phyloP scores from a whole-genome alignment of 64 coral and sea anemone genomes.

The Platygyra sinensis region DNA sequence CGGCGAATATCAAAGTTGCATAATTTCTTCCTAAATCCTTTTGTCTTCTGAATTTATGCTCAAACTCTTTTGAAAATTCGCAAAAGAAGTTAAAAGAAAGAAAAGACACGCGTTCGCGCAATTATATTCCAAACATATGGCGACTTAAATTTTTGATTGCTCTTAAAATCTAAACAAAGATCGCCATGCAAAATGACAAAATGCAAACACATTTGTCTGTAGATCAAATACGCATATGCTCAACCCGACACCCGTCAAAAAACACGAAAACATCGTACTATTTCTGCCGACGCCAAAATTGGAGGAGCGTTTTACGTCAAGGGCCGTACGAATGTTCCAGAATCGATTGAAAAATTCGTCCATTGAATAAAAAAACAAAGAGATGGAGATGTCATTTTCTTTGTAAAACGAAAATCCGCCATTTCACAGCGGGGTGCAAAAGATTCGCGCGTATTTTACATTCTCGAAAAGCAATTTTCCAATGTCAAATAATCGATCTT shows the following conservation, averaged over 20 bases:
- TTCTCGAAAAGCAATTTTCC: neutral
- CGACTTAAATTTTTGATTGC: neutral
- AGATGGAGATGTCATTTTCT: neutral
- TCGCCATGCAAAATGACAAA: neutral
- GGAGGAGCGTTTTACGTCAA: neutral
- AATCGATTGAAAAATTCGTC: neutral
- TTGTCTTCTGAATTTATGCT: too few species aligned
- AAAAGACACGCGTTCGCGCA: neutral
- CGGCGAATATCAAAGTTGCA: too few species aligned
- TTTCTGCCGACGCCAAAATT: neutral
- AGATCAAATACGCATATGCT: neutral
- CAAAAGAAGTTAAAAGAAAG: neutral
- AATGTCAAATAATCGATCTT: neutral
- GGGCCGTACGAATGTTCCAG: neutral
- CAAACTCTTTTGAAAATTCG: too few species aligned
- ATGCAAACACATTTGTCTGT: conserved; percentile 18
- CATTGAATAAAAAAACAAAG: neutral
- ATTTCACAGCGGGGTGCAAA: conserved; percentile 2
- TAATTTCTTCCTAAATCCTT: too few species aligned
- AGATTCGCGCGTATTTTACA: neutral
- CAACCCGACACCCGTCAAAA: neutral
- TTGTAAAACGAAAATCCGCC: neutral
- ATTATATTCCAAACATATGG: neutral
- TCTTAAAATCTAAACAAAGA: neutral
- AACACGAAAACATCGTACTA: neutral